Evolutionary conservation across 23 tunicate genomes (phyloP).

Genomic region (Botrylloides violaceus): DNA sequence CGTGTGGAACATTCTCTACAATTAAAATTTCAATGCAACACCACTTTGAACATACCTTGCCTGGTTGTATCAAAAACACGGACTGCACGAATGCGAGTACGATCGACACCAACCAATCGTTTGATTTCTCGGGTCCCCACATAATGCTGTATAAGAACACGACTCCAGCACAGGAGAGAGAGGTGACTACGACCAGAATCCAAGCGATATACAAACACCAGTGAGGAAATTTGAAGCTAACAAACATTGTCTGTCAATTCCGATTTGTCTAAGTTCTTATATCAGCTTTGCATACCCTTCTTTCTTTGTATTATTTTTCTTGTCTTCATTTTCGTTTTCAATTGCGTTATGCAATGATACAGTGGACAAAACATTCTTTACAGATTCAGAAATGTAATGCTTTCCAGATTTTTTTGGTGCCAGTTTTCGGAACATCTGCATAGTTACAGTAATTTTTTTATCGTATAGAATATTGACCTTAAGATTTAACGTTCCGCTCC

Average conservation of each 20-base stretch:
- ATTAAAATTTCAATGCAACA: neutral
- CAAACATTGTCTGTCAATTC: too few relatives aligned
- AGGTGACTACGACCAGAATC: constrained; percentile 29
- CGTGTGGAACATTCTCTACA: neutral
- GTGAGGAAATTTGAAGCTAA: constrained; percentile 50
- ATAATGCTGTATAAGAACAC: constrained; percentile 79
- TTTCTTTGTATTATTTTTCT: constrained; percentile 28
- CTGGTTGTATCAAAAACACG: constrained; percentile 71
- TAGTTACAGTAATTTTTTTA: too few relatives aligned
- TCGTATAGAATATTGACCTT: too few relatives aligned
- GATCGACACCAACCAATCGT: constrained; percentile 60
- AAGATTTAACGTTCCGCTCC: too few relatives aligned
- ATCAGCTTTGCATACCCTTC: constrained; percentile 11
- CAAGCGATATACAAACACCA: constrained; percentile 63
- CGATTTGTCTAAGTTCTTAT: neutral
- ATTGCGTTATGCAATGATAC: constrained; percentile 13
- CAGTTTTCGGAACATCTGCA: constrained; percentile 47
- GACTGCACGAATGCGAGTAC: constrained; percentile 57
- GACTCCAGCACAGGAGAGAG: constrained; percentile 39
- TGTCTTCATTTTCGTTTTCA: constrained; percentile 24
- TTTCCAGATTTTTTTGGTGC: constrained; percentile 17
- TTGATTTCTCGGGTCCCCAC: constrained; percentile 70
- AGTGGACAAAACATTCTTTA: neutral
- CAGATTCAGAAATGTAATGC: constrained; percentile 10
- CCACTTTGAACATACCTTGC: constrained; percentile 28